Percentiles rank a stretch among this genome's conserved stretches.
Conservation (phyloP, 2,797 vertebrate species). For the Gymnoscopelus braueri region DNA sequence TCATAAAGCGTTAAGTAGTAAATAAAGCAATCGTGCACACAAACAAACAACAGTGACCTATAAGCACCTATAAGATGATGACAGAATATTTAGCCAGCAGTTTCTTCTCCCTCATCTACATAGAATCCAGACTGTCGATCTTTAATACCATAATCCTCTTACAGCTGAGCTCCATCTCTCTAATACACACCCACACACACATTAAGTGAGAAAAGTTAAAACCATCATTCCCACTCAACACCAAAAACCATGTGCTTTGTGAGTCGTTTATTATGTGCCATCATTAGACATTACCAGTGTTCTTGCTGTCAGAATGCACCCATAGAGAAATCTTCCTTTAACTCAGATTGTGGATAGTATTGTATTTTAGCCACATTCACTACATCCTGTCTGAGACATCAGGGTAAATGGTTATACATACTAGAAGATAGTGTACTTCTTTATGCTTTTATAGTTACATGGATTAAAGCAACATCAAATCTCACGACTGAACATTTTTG, state of each 20-base stretch:
- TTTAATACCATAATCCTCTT: conserved; percentile 74
- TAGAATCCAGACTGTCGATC: conserved; percentile 52
- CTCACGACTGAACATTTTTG: no score
- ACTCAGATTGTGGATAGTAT: background rate
- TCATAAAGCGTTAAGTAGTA: background rate
- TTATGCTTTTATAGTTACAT: no score
- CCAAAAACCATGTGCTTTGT: conserved; percentile 4
- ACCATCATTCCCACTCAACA: conserved; percentile 17
- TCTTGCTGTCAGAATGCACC: background rate
- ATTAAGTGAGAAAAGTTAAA: background rate
- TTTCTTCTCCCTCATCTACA: no score
- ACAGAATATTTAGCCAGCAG: no score
- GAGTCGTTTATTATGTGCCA: conserved; percentile 13
- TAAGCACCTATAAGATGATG: conserved; percentile 1
- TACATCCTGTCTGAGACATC: background rate
- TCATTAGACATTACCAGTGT: background rate
- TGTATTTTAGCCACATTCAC: background rate
- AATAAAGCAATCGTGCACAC: conserved; percentile 3
- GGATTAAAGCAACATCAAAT: no score
- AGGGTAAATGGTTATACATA: background rate
- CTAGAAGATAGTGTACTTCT: no score
- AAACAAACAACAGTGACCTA: background rate
- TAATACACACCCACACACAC: conserved; percentile 9
- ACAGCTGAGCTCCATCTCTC: conserved; percentile 45
- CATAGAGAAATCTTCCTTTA: no score